Conservation (phyloP, 2,113 vertebrate genomes). For the Centropristis striata region DNA sequence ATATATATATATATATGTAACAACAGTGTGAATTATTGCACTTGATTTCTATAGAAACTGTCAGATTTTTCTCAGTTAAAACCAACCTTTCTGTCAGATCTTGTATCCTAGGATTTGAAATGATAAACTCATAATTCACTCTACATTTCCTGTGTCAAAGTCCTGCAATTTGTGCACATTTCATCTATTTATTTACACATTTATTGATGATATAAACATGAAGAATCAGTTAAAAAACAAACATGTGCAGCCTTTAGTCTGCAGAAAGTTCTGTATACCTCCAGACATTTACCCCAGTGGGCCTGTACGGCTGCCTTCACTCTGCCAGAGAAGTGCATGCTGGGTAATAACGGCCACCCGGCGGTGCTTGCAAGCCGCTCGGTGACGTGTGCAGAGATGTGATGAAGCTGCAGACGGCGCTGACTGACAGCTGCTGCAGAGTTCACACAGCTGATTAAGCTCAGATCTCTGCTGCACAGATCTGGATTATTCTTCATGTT, state of each 20-base stretch:
- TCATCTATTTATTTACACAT: too few relatives aligned
- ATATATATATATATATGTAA: too few relatives aligned
- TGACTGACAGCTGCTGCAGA: slow-evolving; percentile 44
- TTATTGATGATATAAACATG: too few relatives aligned
- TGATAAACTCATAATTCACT: too few relatives aligned
- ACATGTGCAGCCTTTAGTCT: background rate
- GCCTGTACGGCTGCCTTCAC: background rate
- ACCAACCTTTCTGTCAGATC: too few relatives aligned
- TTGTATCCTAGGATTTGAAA: too few relatives aligned
- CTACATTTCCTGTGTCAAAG: too few relatives aligned
- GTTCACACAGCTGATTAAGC: background rate
- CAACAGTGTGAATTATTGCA: too few relatives aligned
- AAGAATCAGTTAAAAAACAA: background rate
- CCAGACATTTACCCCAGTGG: slow-evolving; percentile 7
- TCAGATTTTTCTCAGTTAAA: too few relatives aligned
- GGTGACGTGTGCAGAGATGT: slow-evolving; percentile 31
- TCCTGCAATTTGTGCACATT: too few relatives aligned
- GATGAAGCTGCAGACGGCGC: slow-evolving; percentile 27
- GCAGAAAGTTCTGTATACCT: background rate
- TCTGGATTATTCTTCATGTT: too few relatives aligned
- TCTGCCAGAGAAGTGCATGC: slow-evolving; percentile 17
- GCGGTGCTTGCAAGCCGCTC: background rate
- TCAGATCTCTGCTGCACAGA: slow-evolving; percentile 18
- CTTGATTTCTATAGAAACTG: too few relatives aligned
- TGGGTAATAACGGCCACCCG: slow-evolving; percentile 11